Evolutionary conservation across 2,113 vertebrate species (phyloP).

Genomic region (Microtus montanus): DNA sequence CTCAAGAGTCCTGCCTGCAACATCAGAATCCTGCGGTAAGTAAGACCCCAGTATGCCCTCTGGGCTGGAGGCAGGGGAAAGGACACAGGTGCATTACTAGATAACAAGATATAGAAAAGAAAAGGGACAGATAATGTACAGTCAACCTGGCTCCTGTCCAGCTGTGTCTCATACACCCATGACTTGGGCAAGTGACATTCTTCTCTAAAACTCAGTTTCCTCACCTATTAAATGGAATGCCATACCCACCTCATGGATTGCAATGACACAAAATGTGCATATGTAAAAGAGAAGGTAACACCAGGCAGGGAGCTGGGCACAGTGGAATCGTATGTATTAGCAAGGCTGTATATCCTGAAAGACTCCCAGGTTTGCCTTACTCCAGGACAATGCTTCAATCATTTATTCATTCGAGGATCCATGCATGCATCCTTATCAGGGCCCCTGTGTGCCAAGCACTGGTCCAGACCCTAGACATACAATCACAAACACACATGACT

Average conservation of each 20-base stretch:
- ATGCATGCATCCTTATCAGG: background rate
- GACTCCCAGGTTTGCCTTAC: background rate
- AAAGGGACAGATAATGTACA: background rate
- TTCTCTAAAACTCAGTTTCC: background rate
- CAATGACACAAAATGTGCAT: background rate
- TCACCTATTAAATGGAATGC: background rate
- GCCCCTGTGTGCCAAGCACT: background rate
- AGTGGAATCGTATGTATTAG: background rate
- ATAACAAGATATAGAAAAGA: background rate
- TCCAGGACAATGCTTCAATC: background rate
- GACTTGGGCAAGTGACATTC: too few species aligned
- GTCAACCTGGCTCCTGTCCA: background rate
- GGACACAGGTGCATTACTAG: background rate
- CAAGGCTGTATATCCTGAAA: background rate
- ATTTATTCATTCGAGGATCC: background rate
- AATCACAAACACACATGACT: background rate
- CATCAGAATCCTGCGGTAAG: slow-evolving; percentile 47
- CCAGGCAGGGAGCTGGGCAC: background rate
- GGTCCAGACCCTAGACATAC: too few species aligned
- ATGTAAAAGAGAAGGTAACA: background rate
- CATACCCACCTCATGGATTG: background rate
- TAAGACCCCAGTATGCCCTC: background rate
- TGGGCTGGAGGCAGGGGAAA: background rate
- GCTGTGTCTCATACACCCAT: fast-evolving
- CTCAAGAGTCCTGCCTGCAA: background rate